Base-by-base conservation (phyloP, 2,113 vertebrate species). In the Numenius arquata region DNA sequence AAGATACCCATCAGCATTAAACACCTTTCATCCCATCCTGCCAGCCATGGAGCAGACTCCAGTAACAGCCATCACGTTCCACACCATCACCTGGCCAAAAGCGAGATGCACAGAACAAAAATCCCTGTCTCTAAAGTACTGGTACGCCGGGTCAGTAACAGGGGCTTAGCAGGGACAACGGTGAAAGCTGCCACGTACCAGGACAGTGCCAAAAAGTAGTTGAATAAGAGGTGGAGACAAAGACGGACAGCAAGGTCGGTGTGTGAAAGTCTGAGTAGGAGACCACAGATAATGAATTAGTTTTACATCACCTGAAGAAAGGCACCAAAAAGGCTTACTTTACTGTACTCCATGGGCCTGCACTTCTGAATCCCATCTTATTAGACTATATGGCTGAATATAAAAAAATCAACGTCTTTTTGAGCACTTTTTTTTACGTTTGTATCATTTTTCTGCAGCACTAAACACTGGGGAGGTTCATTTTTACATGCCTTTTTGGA, bases 101-200 rank as follows among this genome's bases (percentile, higher is more conserved):
- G 97, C 8, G 99, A 99, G 87, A 94, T 98, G 53, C 98, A 98
- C 92, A 99, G 99, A 98, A 99, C 99, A 83, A 99, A 99, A 98
- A 99, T 99, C 92, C 99, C 99, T 0, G 98, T 99, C 79, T 99
- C 99, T 82, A 99, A 99, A 97, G 99, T 99, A 58, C 98, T 99
- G 40, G 98, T 99, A 63, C 99, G 99, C 36, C 98, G 99, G 91
- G 98, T 97, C 90, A 99, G 98, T 95, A 99, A 97, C 95, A 98
- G 99, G 96, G 98, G 98, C 55, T 94, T 98, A 96, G 97, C 97
- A 67, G 98, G 98, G 85, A 98, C 98, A 67, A 97, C 97, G 13
- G 87, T 98, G 85, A 97, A 98, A 97, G 84, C 98, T 88, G 88
- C 97, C 43, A 95, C 71, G 11, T 97, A 94, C 95, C 98, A 98